Base-by-base conservation (phyloP, 2,888 invertebrate genomes). In the Yponomeuta evonymella region DNA sequence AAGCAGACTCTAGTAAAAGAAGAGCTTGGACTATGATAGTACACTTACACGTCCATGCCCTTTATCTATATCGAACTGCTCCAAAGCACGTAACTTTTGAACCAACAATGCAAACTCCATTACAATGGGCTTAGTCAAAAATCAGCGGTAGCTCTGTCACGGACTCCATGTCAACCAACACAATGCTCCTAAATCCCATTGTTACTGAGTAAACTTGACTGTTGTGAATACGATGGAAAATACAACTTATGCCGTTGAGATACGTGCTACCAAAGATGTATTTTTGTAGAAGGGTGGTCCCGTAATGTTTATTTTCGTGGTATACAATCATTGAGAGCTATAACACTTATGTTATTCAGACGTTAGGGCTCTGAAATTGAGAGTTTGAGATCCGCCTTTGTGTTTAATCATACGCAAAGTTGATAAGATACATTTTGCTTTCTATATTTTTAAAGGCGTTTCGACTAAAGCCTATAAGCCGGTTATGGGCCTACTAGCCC, bases 21-120 rank as follows among this genome's bases (percentile, higher is more conserved):
- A 23, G 23, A 23, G 23, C 23, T 23, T 23, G 23, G 23, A 23
- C 23, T 23, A 23, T 23, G 23, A 23, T 23, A 23, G 23, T 23
- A 23, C 1, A 23, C 23, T 23, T 23, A 23, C 23, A 23, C 23
- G 23, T 23, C 23, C 23, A 23, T 23, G 23, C 23, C 23, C 23
- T 23, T 29, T 68, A 68, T 68, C 51, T 29, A 51, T 68, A 58
- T 48, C 68, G 29, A 36, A 23, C 68, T 11, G 12, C 29, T 36
- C 12, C 10, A 51, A 51, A 29, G 51, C 79, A 76, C 73, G 74
- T 74, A 74, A 51, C 36, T 58, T 48, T 66, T 73, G 75, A 72
- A 73, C 75, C 76, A 79, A 78, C 79, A 78, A 78, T 75, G 77
- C 77, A 75, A 75, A 74, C 73, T 73, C 33, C 72, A 73, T 51